phyloP scores from a whole-genome alignment of 2,888 invertebrate species.

The Drosophila mimica region DNA sequence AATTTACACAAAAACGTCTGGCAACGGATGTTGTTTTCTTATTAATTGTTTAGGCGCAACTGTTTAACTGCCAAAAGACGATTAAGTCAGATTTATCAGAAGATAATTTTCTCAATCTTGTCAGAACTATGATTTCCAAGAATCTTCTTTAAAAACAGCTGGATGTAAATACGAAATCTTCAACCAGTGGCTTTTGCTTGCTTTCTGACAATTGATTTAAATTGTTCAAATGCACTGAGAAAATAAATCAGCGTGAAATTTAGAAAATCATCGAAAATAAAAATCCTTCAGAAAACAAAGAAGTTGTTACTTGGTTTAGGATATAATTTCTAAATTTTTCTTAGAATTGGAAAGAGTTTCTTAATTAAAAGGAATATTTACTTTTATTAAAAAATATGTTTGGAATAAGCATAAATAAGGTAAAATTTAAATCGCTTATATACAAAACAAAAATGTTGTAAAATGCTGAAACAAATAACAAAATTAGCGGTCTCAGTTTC shows the following conservation, averaged over 20 bases:
- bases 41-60: background rate
- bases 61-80: background rate
- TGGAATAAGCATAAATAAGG: no score
- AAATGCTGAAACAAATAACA: no score
- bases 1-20: background rate
- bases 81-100: background rate
- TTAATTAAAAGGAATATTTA: no score
- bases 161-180: background rate
- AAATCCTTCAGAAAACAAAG: background rate
- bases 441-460: no score
- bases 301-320: background rate
- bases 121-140: background rate
- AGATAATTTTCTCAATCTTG: background rate
- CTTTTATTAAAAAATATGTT: no score
- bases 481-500: no score
- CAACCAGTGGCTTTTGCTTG: background rate
- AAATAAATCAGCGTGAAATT: background rate
- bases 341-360: no score
- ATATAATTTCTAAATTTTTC: background rate
- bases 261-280: background rate
- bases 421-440: no score
- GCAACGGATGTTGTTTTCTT: background rate
- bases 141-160: background rate
- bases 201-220: background rate
- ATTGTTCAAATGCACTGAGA: background rate